A percentile compares a stretch with the other conserved stretches of the same genome.
Conservation (phyloP, 2,113 vertebrate species). For the Apus apus region DNA sequence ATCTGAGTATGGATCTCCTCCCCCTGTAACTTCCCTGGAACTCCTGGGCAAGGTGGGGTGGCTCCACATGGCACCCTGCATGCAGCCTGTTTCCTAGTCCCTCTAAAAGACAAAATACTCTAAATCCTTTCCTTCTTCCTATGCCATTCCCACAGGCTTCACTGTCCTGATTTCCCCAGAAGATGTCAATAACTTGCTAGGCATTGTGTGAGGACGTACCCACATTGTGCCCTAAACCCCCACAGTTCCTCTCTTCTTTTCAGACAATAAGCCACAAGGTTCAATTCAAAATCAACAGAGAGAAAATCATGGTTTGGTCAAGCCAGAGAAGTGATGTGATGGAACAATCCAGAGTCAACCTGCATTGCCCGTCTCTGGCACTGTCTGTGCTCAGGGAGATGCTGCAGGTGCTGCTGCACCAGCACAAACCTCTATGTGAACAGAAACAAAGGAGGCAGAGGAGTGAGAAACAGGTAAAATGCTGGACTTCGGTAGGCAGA, state of each 20-base stretch:
- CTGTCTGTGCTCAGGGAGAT: background rate
- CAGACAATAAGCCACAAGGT: accelerated
- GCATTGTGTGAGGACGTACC: accelerated
- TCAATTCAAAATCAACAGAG: background rate
- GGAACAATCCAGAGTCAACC: background rate
- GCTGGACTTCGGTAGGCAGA: accelerated
- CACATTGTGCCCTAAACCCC: accelerated
- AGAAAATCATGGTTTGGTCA: background rate
- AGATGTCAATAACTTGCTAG: background rate
- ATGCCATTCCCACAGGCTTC: background rate
- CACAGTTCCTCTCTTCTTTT: background rate
- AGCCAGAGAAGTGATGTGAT: background rate
- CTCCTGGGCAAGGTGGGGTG: no score
- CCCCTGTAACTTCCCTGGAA: accelerated
- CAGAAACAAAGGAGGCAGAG: background rate
- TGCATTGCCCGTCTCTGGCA: background rate
- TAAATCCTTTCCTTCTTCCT: background rate
- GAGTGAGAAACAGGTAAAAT: background rate
- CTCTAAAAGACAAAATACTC: background rate
- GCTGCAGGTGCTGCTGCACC: background rate
- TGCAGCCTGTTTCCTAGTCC: no score
- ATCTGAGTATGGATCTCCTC: accelerated
- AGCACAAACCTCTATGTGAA: no score
- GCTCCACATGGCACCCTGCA: no score
- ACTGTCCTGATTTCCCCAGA: background rate